phyloP scores from a whole-genome alignment of 2,113 vertebrate species.

The Speoplatyrhinus poulsoni region DNA sequence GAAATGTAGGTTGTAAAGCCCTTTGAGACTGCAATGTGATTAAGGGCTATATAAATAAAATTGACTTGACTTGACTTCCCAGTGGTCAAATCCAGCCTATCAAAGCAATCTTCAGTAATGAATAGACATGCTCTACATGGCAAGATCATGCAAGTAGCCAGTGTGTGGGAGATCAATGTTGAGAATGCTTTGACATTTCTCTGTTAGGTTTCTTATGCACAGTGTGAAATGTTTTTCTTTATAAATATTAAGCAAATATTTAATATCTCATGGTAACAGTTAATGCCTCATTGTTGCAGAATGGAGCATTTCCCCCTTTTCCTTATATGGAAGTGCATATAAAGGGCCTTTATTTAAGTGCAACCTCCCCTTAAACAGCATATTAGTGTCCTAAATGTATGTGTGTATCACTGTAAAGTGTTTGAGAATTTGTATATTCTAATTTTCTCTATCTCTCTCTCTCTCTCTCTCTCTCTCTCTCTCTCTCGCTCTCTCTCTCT shows the following conservation, averaged over 20 bases:
- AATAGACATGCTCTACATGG: slow-evolving; percentile 9
- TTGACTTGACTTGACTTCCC: too few species aligned
- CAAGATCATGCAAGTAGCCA: slow-evolving; percentile 3
- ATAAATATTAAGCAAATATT: neutral
- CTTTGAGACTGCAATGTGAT: too few species aligned
- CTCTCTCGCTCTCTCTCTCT: neutral
- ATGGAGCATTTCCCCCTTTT: too few species aligned
- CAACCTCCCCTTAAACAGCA: too few species aligned
- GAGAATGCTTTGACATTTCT: slow-evolving; percentile 20
- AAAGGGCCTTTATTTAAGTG: too few species aligned
- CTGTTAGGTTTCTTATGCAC: slow-evolving; percentile 26
- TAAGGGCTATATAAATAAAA: too few species aligned
- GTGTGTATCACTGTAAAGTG: too few species aligned
- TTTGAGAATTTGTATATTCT: too few species aligned
- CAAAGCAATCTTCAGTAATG: slow-evolving; percentile 43
- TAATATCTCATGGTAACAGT: slow-evolving; percentile 29
- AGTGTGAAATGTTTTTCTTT: neutral
- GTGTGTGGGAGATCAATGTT: slow-evolving; percentile 15
- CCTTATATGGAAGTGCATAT: too few species aligned
- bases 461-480: too few species aligned
- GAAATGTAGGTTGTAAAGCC: too few species aligned
- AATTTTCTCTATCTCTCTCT: neutral
- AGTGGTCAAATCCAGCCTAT: slow-evolving; percentile 21
- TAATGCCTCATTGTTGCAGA: neutral
- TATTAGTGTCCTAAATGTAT: too few species aligned